Evolutionary conservation across 1,140 invertebrate genomes (phyloP).

Genomic region (Cephus cinctus): DNA sequence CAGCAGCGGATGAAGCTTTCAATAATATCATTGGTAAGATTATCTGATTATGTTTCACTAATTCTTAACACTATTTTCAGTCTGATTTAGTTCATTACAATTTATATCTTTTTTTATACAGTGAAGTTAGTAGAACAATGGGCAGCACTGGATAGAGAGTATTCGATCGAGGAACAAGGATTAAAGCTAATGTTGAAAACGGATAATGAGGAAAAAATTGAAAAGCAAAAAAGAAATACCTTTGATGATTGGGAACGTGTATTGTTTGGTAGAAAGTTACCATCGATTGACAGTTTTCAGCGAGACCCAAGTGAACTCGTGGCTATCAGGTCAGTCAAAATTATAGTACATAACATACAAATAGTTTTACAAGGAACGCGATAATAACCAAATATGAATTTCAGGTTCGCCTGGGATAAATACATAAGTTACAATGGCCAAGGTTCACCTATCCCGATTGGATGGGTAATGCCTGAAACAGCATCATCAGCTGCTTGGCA

Average conservation of each 20-base stretch:
- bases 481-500: conserved; percentile 49
- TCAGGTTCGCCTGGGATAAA: conserved; percentile 59
- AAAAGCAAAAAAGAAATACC: conserved; percentile 38
- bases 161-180: conserved; percentile 48
- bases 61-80: conserved; percentile 6
- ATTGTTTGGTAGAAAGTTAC: conserved; percentile 41
- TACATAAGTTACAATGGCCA: conserved; percentile 42
- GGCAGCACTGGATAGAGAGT: conserved; percentile 42
- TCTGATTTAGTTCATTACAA: conserved; percentile 8
- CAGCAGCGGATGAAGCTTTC: conserved; percentile 46
- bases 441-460: conserved; percentile 56
- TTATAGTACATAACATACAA: no score
- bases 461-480: conserved; percentile 57
- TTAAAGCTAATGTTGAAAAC: conserved; percentile 49
- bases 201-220: conserved; percentile 43
- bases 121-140: conserved; percentile 45
- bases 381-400: no score
- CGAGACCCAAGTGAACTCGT: conserved; percentile 50
- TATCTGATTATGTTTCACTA: conserved; percentile 9
- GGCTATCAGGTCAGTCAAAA: conserved; percentile 47
- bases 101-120: conserved; percentile 21
- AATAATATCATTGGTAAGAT: conserved; percentile 44
- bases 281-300: conserved; percentile 29
- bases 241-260: conserved; percentile 43
- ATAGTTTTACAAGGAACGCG: no score